A percentile compares a stretch with the other conserved stretches of the same genome.
Evolutionary conservation across 1,140 invertebrate species (phyloP).

Genomic region (Sitophilus oryzae): DNA sequence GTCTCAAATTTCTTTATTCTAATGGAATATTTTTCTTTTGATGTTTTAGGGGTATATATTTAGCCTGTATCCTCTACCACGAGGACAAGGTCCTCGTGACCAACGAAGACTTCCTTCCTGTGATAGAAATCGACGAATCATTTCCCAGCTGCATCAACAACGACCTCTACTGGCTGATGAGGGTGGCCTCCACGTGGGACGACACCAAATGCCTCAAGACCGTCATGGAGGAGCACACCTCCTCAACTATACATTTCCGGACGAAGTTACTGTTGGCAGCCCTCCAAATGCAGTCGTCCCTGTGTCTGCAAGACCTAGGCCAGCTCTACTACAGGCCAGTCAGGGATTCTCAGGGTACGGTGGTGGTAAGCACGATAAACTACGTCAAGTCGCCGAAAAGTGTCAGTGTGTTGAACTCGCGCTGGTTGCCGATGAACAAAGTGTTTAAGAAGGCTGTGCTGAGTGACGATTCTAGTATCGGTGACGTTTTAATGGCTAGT

Average conservation of each 20-base stretch:
- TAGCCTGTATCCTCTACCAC: conserved; percentile 87
- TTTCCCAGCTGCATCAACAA: conserved; percentile 84
- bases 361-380: conserved; percentile 85
- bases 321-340: conserved; percentile 89
- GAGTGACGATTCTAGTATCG: conserved; percentile 67
- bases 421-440: conserved; percentile 83
- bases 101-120: conserved; percentile 92
- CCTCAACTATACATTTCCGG: conserved; percentile 83
- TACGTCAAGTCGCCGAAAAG: conserved; percentile 77
- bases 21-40: too few relatives aligned
- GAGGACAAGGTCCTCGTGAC: conserved; percentile 94
- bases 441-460: conserved; percentile 49
- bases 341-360: conserved; percentile 78
- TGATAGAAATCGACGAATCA: conserved; percentile 94
- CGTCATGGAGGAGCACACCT: conserved; percentile 90
- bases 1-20: too few relatives aligned
- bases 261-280: conserved; percentile 87
- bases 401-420: conserved; percentile 77
- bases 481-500: conserved; percentile 75
- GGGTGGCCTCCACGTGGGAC: conserved; percentile 94
- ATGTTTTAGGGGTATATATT: conserved; percentile 77
- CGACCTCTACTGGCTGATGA: conserved; percentile 97
- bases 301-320: conserved; percentile 86
- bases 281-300: conserved; percentile 84
- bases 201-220: conserved; percentile 83